phyloP scores from a whole-genome alignment of 1,140 invertebrate genomes.

The Sycobia sp. region DNA sequence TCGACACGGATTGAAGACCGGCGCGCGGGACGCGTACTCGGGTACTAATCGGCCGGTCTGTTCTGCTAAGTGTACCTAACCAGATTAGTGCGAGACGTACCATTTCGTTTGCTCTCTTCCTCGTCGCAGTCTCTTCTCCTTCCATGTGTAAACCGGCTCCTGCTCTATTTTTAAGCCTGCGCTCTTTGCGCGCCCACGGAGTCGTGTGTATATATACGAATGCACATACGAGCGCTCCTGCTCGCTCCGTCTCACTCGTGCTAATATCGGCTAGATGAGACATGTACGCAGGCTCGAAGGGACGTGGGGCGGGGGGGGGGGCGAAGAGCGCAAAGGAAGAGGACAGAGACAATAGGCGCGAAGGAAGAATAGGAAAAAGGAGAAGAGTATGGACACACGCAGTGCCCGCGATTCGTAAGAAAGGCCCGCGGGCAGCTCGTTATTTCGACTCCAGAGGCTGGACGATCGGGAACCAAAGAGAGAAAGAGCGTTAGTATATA shows the following conservation, averaged over 20 bases:
- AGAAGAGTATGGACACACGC: not conserved
- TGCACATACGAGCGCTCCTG: too few relatives aligned
- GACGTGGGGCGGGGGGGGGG: not conserved
- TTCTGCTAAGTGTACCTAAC: slow-evolving; percentile 58
- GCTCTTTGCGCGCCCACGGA: slow-evolving; percentile 25
- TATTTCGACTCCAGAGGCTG: too few relatives aligned
- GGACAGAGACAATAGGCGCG: not conserved
- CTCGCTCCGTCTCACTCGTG: not conserved
- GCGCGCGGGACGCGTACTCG: too few relatives aligned
- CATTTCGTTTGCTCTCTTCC: not conserved
- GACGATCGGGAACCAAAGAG: too few relatives aligned
- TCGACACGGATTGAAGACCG: too few relatives aligned
- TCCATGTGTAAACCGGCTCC: too few relatives aligned
- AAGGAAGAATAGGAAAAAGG: not conserved
- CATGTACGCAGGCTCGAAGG: not conserved
- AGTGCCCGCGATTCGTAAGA: too few relatives aligned
- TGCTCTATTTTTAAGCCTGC: slow-evolving; percentile 56
- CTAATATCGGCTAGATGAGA: slow-evolving; percentile 8
- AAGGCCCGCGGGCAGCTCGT: too few relatives aligned
- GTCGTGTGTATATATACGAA: too few relatives aligned
- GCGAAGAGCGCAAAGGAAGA: not conserved
- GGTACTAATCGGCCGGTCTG: too few relatives aligned
- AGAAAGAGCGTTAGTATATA: too few relatives aligned
- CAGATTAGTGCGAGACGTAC: slow-evolving; percentile 55
- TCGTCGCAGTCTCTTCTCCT: not conserved